A percentile compares a stretch with the other conserved stretches of the same genome.
Conservation (phyloP, 2,888 invertebrate genomes). For the Eremobia ochroleuca region DNA sequence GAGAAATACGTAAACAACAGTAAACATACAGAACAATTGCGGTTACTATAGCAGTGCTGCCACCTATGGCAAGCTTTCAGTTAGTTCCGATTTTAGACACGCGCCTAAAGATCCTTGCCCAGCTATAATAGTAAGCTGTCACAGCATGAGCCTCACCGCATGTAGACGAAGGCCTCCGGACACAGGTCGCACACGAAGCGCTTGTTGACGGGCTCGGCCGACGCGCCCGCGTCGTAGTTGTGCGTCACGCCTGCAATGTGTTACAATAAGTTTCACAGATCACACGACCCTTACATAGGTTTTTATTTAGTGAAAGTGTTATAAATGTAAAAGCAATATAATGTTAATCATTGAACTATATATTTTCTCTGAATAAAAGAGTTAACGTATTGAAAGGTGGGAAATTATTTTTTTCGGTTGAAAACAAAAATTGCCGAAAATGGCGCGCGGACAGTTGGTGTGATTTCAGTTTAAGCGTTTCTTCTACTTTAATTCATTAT, state of each 20-base stretch:
- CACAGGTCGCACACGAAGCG: constrained; percentile 88
- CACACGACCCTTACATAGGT: too few species aligned
- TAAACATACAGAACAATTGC: not conserved
- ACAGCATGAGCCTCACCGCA: constrained; percentile 75
- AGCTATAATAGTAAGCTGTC: not conserved
- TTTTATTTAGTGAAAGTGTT: not conserved
- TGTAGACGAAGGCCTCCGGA: constrained; percentile 85
- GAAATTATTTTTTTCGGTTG: not conserved
- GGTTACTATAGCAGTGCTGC: not conserved
- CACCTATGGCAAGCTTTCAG: not conserved
- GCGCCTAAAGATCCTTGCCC: not conserved
- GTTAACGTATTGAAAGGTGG: not conserved
- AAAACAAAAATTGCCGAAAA: not conserved
- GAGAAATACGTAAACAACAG: not conserved
- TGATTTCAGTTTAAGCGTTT: not conserved
- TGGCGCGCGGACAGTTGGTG: not conserved
- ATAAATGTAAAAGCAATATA: not conserved
- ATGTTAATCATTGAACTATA: not conserved
- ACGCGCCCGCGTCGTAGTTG: constrained; percentile 67
- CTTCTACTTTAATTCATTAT: not conserved
- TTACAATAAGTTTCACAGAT: constrained; percentile 1
- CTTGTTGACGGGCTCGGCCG: constrained; percentile 71
- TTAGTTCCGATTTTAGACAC: not conserved
- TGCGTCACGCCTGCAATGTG: constrained; percentile 80
- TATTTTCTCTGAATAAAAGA: not conserved